A percentile compares a stretch with the other conserved stretches of the same genome.
These are phyloP conservation scores for Halictus rubicundus DNA, from an alignment of 1,140 invertebrate species.

Conservation along the genomic window DNA sequence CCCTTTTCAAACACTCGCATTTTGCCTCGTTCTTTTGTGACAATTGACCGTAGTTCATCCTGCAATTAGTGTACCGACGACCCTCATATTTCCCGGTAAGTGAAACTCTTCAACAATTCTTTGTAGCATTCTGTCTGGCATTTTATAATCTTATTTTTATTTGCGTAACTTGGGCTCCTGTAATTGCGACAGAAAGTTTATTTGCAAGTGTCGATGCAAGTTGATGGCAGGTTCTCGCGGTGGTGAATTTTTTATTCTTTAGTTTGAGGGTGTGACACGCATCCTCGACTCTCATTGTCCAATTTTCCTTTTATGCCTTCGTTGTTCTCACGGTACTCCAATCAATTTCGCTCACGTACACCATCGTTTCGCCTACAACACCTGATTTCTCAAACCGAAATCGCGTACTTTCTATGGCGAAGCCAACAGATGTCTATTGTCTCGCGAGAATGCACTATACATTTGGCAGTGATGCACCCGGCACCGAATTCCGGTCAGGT, in stretches of 20 bases:
- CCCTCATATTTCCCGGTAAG: background rate
- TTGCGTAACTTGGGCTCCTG: too few species aligned
- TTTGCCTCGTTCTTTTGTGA: too few species aligned
- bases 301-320: background rate
- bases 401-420: background rate
- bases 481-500: slow-evolving; percentile 16
- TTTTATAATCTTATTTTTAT: background rate
- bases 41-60: background rate
- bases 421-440: too few species aligned
- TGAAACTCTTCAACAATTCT: background rate
- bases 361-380: background rate
- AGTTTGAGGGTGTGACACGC: too few species aligned
- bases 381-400: background rate
- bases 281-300: background rate
- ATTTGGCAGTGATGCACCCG: slow-evolving; percentile 31
- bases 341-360: slow-evolving; percentile 38
- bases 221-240: too few species aligned
- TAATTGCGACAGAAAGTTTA: too few species aligned
- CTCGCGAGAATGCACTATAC: background rate
- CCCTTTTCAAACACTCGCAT: background rate
- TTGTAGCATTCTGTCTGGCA: background rate
- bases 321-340: background rate
- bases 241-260: background rate
- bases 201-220: too few species aligned
- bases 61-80: too few species aligned